phyloP scores from a whole-genome alignment of 2,113 vertebrate species.

The Melanotaenia duboulayi region DNA sequence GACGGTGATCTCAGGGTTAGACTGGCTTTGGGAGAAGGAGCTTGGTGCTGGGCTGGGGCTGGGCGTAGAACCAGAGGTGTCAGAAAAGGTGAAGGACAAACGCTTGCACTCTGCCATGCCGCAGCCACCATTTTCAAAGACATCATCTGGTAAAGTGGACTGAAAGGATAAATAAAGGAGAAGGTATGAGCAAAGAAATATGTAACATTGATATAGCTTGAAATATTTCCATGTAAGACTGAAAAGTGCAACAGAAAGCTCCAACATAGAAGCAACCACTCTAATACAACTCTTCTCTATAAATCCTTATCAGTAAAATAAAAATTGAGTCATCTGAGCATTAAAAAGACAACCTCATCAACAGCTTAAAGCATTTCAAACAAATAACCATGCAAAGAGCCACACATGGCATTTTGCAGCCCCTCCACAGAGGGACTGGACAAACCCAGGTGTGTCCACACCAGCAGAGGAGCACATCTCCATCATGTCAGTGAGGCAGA shows the following conservation, averaged over 20 bases:
- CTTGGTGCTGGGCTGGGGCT: slow-evolving; percentile 74
- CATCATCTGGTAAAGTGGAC: slow-evolving; percentile 91
- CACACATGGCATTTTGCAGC: slow-evolving; percentile 32
- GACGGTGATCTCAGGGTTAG: slow-evolving; percentile 88
- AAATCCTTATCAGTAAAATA: background rate
- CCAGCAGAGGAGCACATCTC: slow-evolving; percentile 3
- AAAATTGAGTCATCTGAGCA: slow-evolving; percentile 9
- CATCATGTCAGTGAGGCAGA: slow-evolving; percentile 7
- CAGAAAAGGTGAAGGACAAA: slow-evolving; percentile 91
- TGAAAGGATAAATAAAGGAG: slow-evolving; percentile 67
- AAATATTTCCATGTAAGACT: slow-evolving; percentile 12
- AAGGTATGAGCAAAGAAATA: slow-evolving; percentile 16
- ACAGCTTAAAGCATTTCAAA: background rate
- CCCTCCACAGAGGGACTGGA: slow-evolving; percentile 17
- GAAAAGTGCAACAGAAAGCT: slow-evolving; percentile 4
- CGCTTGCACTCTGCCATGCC: slow-evolving; percentile 86
- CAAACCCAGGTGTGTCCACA: slow-evolving; percentile 41
- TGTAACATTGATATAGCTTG: background rate
- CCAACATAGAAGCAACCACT: background rate
- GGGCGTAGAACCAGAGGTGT: slow-evolving; percentile 81
- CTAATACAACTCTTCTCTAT: background rate
- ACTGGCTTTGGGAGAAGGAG: slow-evolving; percentile 78
- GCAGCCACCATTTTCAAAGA: slow-evolving; percentile 87
- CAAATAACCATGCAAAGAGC: slow-evolving; percentile 48
- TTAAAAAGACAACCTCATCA: background rate